Conservation (phyloP, 2,113 vertebrate species). For the Sterna hirundo region DNA sequence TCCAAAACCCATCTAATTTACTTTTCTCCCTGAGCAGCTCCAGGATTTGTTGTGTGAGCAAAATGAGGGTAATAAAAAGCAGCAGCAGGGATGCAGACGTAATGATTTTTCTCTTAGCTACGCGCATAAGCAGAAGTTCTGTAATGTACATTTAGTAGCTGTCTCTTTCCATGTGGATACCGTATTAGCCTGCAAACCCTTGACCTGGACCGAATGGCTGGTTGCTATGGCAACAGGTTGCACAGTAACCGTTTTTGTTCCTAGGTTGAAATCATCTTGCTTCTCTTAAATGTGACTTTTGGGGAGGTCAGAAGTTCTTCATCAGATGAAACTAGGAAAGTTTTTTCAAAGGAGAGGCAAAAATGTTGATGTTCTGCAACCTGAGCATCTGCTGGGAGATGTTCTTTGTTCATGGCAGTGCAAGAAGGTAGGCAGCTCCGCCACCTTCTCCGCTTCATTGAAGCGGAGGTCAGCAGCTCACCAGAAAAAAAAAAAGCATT, state of each 20-base stretch:
- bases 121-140: fast-evolving
- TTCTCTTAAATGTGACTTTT: background rate
- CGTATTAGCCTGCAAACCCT: background rate
- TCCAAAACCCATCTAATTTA: background rate
- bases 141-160: background rate
- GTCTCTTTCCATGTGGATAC: background rate
- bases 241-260: background rate
- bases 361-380: background rate
- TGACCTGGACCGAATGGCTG: background rate
- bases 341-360: background rate
- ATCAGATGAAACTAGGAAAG: background rate
- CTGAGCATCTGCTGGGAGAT: background rate
- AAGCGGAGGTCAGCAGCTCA: background rate
- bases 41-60: background rate
- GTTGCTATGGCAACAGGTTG: slow-evolving; percentile 14
- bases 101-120: background rate
- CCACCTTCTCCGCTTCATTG: background rate
- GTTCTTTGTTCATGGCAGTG: background rate
- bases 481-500: background rate
- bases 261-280: background rate
- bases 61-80: background rate
- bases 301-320: background rate
- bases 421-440: background rate
- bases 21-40: background rate
- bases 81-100: background rate